A percentile compares a stretch with the other conserved stretches of the same genome.
phyloP scores from a whole-genome alignment of 2,113 vertebrate species.

The Astur gentilis region DNA sequence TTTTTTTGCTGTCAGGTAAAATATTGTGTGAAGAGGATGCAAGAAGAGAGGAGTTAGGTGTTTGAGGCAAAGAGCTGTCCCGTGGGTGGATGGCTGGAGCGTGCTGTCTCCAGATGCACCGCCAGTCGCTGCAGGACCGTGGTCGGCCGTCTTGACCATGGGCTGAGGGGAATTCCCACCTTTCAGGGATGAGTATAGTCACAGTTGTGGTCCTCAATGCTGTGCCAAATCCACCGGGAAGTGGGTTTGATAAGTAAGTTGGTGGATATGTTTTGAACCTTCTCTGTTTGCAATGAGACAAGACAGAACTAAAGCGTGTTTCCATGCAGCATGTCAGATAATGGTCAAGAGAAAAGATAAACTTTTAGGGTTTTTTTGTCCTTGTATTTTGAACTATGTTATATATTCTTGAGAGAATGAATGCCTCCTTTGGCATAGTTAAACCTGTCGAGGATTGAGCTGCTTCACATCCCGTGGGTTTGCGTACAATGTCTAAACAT shows the following conservation, averaged over 20 bases:
- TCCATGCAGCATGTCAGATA: background rate
- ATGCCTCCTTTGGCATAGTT: background rate
- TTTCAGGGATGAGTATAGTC: background rate
- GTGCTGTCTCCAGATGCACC: accelerated
- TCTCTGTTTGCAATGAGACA: background rate
- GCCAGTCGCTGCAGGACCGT: accelerated
- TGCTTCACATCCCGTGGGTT: background rate
- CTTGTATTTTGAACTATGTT: no score
- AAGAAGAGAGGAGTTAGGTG: background rate
- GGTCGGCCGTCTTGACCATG: accelerated
- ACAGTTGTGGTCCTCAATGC: accelerated
- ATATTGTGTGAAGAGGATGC: no score
- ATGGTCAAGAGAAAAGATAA: background rate
- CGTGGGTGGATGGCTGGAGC: accelerated
- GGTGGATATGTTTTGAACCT: background rate
- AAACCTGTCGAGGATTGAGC: background rate
- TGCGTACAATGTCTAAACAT: accelerated
- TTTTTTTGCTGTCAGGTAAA: background rate
- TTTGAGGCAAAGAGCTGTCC: background rate
- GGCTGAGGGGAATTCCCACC: background rate
- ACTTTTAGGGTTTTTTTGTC: background rate
- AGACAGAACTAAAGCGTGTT: background rate
- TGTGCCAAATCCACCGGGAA: background rate
- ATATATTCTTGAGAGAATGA: background rate
- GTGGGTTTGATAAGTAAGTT: background rate